These are phyloP conservation scores for Orius insidiosus DNA, from an alignment of 1,140 invertebrate species.

Conservation along the genomic window DNA sequence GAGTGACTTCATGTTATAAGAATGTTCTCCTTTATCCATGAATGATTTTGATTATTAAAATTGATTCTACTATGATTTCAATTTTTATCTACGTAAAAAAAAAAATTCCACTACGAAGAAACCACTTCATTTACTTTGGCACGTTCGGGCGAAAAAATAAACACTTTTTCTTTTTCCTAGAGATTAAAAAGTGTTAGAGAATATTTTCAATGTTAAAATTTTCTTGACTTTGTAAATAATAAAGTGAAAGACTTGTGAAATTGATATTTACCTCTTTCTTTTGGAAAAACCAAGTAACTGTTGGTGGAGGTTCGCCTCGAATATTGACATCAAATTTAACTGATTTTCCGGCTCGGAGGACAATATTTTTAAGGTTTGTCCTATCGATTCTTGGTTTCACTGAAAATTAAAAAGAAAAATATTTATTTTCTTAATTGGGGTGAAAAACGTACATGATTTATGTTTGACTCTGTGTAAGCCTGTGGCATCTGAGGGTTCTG, in stretches of 20 bases:
- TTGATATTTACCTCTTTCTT: constrained; percentile 33
- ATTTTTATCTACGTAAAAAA: too few species aligned
- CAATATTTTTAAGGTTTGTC: constrained; percentile 79
- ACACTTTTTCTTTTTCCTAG: too few species aligned
- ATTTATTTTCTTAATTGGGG: neutral
- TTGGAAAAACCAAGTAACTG: constrained; percentile 67
- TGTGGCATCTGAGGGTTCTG: constrained; percentile 86
- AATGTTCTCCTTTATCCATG: too few species aligned
- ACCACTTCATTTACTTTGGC: too few species aligned
- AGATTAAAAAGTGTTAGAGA: too few species aligned
- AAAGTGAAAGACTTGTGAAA: neutral
- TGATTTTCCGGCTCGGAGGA: constrained; percentile 76
- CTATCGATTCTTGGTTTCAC: constrained; percentile 94
- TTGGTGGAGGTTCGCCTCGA: constrained; percentile 84
- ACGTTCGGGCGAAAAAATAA: too few species aligned
- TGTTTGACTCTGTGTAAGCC: constrained; percentile 80
- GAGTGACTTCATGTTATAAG: too few species aligned
- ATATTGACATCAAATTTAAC: constrained; percentile 89
- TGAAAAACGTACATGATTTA: constrained; percentile 51
- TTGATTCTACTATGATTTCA: too few species aligned
- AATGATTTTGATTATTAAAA: too few species aligned
- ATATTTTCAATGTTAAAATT: neutral
- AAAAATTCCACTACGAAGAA: too few species aligned
- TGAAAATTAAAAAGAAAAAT: constrained; percentile 29
- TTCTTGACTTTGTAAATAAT: neutral